phyloP scores from a whole-genome alignment of 2,888 invertebrate species.

The Thera britannica region DNA sequence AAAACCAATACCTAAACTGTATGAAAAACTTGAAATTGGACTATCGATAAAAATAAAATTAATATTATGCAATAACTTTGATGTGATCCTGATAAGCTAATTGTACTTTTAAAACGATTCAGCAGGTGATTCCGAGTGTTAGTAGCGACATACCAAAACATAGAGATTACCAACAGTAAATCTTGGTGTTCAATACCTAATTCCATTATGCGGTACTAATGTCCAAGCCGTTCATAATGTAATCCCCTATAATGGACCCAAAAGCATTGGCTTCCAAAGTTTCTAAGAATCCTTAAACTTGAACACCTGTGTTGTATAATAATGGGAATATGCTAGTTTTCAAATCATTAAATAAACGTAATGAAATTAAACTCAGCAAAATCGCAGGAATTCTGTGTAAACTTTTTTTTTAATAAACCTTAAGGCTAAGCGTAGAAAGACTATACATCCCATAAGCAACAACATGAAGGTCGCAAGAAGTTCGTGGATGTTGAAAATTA shows the following conservation, averaged over 20 bases:
- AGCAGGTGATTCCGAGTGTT: constrained; percentile 4
- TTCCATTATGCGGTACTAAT: constrained; percentile 63
- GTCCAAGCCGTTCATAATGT: constrained; percentile 66
- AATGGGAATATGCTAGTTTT: not conserved
- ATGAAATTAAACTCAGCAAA: too few relatives aligned
- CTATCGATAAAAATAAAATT: too few relatives aligned
- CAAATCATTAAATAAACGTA: too few relatives aligned
- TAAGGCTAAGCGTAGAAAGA: not conserved
- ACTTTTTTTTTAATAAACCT: not conserved
- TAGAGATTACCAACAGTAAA: constrained; percentile 57
- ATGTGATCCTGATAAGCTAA: too few relatives aligned
- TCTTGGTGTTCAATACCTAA: constrained; percentile 55
- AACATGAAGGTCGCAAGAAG: not conserved
- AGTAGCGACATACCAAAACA: constrained; percentile 46
- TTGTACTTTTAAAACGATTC: not conserved
- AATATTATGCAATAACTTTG: too few relatives aligned
- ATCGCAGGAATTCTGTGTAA: too few relatives aligned
- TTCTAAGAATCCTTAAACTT: not conserved
- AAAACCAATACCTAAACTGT: too few relatives aligned
- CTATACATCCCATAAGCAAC: not conserved
- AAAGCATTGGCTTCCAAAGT: not conserved
- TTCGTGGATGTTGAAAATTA: too few relatives aligned
- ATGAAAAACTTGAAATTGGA: too few relatives aligned
- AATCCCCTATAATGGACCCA: constrained; percentile 60
- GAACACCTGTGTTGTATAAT: constrained; percentile 12